Base-by-base conservation (phyloP, 2,113 vertebrate genomes). In the Phrynocephalus versicolor region DNA sequence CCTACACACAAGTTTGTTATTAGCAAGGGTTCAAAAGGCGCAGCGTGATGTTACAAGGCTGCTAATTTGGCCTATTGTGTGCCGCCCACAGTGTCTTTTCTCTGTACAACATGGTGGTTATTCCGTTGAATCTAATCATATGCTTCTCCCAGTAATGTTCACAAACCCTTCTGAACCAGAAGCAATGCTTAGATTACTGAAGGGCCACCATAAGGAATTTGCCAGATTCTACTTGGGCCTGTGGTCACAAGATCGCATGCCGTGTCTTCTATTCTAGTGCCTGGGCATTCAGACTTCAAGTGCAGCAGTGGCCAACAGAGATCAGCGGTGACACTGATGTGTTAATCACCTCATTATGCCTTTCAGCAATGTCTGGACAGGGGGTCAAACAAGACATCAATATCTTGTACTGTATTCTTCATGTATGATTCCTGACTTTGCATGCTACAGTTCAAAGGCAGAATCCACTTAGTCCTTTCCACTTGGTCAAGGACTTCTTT, bases 41-140 rank as follows among this genome's bases (percentile, higher is more conserved):
- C 60, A 79, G 37, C 37, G 15, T 51, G 45, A 51, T 62, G 60
- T 79, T 41, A 16, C 39, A 41, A 62, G 78, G 41, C 23, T 79
- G 51, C 37, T 79, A 79, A 79, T 79, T 79, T 35, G 64, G 60
- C 65, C 78, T 79, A 41, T 41, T 73, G 37, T 73, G 71, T 39
- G 35, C 71, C 71, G 41, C 78, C 78, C 60, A 65, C 78, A 79
- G 41, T 37, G 64, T 65, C 78, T 60, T 79, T 64, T 79, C 35
- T 79, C 60, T 45, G 60, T 12, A 65, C 33, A 35, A 65, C 60
- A 25, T 79, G 78, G 35, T 65, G 25, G 78, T 65, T n/a, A 41
- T 33, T 79, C 78, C 62, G 77, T 62, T 62, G 37, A 65, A 65
- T 65, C 60, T 79, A 65, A 79, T 65, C 23, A 60, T 35, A 79